Conservation (phyloP, 1,140 invertebrate species). For the Ceratosolen fusciceps region DNA sequence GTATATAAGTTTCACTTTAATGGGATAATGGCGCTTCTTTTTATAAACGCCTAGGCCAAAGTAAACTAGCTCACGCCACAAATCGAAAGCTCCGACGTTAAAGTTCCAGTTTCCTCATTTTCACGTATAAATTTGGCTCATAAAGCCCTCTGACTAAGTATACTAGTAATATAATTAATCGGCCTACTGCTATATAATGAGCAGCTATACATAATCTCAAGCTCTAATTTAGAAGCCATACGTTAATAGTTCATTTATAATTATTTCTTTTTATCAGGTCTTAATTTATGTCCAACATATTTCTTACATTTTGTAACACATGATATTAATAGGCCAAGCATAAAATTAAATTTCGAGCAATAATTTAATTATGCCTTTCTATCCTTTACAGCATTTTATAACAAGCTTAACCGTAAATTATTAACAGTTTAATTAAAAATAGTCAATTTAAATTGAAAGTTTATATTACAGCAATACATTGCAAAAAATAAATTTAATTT, state of each 20-base stretch:
- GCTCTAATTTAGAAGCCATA: neutral
- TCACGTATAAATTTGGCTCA: constrained; percentile 34
- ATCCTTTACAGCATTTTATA: too few species aligned
- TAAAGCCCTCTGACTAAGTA: neutral
- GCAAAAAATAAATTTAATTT: too few species aligned
- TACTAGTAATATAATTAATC: constrained; percentile 45
- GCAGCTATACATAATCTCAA: neutral
- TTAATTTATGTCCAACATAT: neutral
- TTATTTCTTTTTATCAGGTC: neutral
- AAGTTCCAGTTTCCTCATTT: constrained; percentile 35
- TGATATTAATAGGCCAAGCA: too few species aligned
- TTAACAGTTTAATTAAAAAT: too few species aligned
- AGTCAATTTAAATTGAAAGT: too few species aligned
- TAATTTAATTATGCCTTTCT: neutral
- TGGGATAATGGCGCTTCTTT: constrained; percentile 9
- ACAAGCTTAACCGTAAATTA: too few species aligned
- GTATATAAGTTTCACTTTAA: constrained; percentile 23
- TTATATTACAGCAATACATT: too few species aligned
- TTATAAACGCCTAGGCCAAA: constrained; percentile 22
- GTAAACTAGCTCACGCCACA: constrained; percentile 11
- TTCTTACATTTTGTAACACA: too few species aligned
- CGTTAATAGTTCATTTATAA: neutral
- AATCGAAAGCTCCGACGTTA: neutral
- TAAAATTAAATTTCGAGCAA: neutral
- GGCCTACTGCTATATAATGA: constrained; percentile 1